Conservation (phyloP, 2,888 invertebrate species). For the Xestia sexstrigata region DNA sequence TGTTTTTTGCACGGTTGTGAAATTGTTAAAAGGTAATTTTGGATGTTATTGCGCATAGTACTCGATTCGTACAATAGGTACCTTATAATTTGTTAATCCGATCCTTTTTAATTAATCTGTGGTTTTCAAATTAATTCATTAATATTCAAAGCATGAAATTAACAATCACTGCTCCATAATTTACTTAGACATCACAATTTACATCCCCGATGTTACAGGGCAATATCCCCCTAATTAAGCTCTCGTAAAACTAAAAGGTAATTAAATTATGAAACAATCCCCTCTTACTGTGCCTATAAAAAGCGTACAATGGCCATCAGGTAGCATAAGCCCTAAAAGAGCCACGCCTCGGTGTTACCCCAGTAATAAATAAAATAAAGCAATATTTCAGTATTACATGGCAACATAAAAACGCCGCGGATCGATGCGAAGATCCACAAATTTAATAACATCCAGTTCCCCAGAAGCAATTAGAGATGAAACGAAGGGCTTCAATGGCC, state of each 20-base stretch:
- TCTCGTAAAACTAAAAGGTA: conserved; percentile 30
- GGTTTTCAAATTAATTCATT: neutral
- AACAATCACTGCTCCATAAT: neutral
- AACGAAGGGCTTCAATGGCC: conserved; percentile 73
- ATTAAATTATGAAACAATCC: conserved; percentile 49
- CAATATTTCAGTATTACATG: conserved; percentile 61
- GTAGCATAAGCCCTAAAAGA: conserved; percentile 53
- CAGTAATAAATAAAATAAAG: conserved; percentile 64
- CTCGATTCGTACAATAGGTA: neutral
- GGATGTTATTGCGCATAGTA: neutral
- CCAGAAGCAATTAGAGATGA: conserved; percentile 80
- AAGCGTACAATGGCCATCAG: conserved; percentile 31
- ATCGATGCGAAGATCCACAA: conserved; percentile 68
- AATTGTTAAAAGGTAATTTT: conserved; percentile 33
- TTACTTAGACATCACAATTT: neutral
- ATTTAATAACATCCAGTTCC: conserved; percentile 74
- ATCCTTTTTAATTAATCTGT: neutral
- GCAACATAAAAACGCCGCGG: conserved; percentile 63
- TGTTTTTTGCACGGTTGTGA: conserved; percentile 62
- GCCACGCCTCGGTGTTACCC: conserved; percentile 48
- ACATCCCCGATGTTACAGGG: neutral
- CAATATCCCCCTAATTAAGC: conserved; percentile 20
- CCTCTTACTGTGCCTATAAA: conserved; percentile 30
- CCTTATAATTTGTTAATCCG: neutral
- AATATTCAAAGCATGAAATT: neutral